Evolutionary conservation across 1,140 invertebrate genomes (phyloP).

Genomic region (Cyrtorhinus lividipennis): DNA sequence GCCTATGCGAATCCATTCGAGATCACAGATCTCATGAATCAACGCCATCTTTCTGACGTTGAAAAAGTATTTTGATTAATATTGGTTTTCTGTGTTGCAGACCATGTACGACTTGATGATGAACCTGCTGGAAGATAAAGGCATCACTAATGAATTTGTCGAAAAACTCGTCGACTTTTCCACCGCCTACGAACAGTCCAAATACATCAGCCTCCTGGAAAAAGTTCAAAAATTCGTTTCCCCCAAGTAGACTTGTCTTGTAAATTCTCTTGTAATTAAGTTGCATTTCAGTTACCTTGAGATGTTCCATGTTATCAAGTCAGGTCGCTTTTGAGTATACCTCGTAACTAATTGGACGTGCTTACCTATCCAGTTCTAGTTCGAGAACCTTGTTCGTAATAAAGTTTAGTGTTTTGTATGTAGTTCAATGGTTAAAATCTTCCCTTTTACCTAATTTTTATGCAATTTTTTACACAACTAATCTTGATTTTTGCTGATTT

Average conservation of each 20-base stretch:
- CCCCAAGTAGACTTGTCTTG: slow-evolving; percentile 38
- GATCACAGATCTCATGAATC: no score
- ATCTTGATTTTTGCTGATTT: no score
- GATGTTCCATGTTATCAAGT: no score
- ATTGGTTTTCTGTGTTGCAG: slow-evolving; percentile 54
- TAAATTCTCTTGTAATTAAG: not conserved
- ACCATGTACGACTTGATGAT: slow-evolving; percentile 86
- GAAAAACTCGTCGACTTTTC: slow-evolving; percentile 72
- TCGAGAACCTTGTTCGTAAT: not conserved
- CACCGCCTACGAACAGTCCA: slow-evolving; percentile 76
- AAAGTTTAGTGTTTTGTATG: not conserved
- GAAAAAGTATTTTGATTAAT: no score
- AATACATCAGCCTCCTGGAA: slow-evolving; percentile 74
- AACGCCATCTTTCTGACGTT: no score
- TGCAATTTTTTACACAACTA: no score
- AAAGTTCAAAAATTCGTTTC: slow-evolving; percentile 69
- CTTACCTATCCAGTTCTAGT: no score
- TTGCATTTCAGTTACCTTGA: not conserved
- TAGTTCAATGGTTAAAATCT: no score
- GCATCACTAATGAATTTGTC: slow-evolving; percentile 79
- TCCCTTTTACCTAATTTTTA: no score
- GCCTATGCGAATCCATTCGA: no score
- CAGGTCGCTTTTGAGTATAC: no score
- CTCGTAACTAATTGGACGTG: no score
- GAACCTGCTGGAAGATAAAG: slow-evolving; percentile 86